Evolutionary conservation across 1,140 invertebrate genomes (phyloP), one percentile per base, ranked within the genome.

Genomic region (Antheraea mylitta): DNA sequence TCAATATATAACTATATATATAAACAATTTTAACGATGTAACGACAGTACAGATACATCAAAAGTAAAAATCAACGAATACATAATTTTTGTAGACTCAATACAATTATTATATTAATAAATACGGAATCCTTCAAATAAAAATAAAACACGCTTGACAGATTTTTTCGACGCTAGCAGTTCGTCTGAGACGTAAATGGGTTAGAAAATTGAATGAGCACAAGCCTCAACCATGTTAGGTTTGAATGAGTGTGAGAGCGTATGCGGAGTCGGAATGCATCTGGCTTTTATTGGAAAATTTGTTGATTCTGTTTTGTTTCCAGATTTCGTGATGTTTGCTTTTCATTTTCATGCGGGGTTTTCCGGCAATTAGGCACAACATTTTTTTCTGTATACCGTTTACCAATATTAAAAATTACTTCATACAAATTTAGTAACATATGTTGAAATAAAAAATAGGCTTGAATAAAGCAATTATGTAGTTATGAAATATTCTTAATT

Each of bases 181-280:
- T 82, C 79, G 85, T 88, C 88, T 89, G 88, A 84, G 83, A 84
- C 83, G 83, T 86, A 91, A 91, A 91, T 91, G 86, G 89, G 89
- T 91, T 91, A 89, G 87, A 91, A 91, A 91, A 91, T 91, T 89
- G 87, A 91, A 87, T 91, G 82, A 86, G 76, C 75, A 72, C 71
- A 78, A 76, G 77, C 76, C 79, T 67, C 78, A 79, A 83, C 77
- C 80, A 74, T 72, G 82, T 82, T 78, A 80, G 73, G 75, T 86
- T 81, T 85, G 81, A 83, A 80, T 86, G 85, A 87, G 81, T 87
- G 83, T 79, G 78, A 78, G 81, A 74, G 77, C 75, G 78, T 85
- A 75, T 78, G 73, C 81, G 72, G 61, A 59, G 48, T 58, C 18
- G 38, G 58, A 68, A 69, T 69, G 71, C 73, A 70, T 76, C 74